Percentiles rank a stretch among this genome's conserved stretches.
These are phyloP conservation scores for rabbit (Oryctolagus cuniculus) DNA, from an alignment of 2,113 vertebrate genomes.

Conservation along the genomic window mOryCun1.1 NC_091438.1:11645501-11646000, in stretches of 20 bases:
- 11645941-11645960: neutral
- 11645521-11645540: too few relatives aligned
- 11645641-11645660: neutral
- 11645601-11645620: neutral
- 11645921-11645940: neutral
- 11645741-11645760: neutral
- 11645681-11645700: neutral
- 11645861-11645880: neutral
- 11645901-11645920: accelerated
- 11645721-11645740: neutral
- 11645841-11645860: neutral
- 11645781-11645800: neutral
- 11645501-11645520: too few relatives aligned
- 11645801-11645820: neutral
- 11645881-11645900: neutral
- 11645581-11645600: neutral
- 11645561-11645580: too few relatives aligned
- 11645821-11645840: neutral
- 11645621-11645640: neutral
- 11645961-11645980: neutral
- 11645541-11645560: too few relatives aligned
- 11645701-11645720: neutral
- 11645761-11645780: neutral
- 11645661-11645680: neutral
- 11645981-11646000: neutral